Evolutionary conservation across 2,113 vertebrate genomes (phyloP), one percentile per base, ranked within the genome.

Genomic region (Actinemys pallida): DNA sequence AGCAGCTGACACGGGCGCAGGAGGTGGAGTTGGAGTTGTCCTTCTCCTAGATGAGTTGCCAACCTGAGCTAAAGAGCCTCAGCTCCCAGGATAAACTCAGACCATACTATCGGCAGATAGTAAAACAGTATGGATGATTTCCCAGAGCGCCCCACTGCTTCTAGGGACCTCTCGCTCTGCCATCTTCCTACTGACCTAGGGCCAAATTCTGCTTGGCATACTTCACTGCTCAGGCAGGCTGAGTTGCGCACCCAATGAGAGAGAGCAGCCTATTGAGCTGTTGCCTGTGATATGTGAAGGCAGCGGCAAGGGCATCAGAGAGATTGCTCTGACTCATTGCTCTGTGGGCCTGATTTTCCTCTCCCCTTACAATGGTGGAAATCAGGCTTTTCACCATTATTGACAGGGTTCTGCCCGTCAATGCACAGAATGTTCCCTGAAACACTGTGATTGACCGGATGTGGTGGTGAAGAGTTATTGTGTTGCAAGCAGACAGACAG

Each of bases 391-490:
- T 25, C 50, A 81, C 1, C 75, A 42, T 57, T 13, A 88, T 78
- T 45, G 79, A 47, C 13, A 17, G 5, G 25, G 13, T 86, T 87
- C 13, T 4, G 4, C 50, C 86, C 25, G 35, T 54, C n/a, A 72
- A 35, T 19, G 56, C 17, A 12, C 75, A 53, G 20, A 59, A 19
- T 14, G 5, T 75, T 53, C 49, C 45, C 90, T 45, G 10, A 54
- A 65, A 27, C 24, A 4, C 29, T 45, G 87, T 4, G 27, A 24
- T 20, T 45, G 57, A 49, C 17, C 11, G 42, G 57, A 52, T 11
- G 6, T 81, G 76, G 6, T 9, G 3, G n/a, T 81, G 49, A 72
- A 57, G 78, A 65, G 59, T 62, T 13, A 10, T 0, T 45, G 27
- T 50, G 52, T 35, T 82, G 2, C 6, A 89, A 62, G 4, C 14